Conservation (phyloP, 2,113 vertebrate genomes). For the Phalacrocorax pelagicus region DNA sequence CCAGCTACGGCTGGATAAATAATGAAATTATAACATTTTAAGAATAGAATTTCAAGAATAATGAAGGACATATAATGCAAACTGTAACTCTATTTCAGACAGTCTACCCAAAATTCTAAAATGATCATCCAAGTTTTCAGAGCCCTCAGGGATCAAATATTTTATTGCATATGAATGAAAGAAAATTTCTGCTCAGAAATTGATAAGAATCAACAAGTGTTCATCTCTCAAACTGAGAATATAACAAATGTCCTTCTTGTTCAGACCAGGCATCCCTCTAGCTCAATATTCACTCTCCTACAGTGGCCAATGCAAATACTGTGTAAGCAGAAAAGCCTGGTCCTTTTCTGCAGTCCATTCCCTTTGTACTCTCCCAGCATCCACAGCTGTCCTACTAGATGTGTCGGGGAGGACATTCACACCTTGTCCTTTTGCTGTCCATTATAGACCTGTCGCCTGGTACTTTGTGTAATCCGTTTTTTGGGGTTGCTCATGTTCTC, state of each 20-base stretch:
- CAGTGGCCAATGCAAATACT: background rate
- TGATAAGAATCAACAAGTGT: background rate
- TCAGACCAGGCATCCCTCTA: background rate
- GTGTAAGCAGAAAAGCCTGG: background rate
- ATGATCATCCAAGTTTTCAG: background rate
- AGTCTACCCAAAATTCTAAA: background rate
- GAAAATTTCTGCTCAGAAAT: background rate
- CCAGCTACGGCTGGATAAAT: background rate
- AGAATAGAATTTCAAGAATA: background rate
- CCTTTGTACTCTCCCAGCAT: background rate
- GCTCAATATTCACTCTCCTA: background rate
- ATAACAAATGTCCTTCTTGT: background rate
- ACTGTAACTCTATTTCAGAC: background rate
- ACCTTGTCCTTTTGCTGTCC: background rate
- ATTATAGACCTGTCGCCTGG: background rate
- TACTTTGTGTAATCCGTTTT: background rate
- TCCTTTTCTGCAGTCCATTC: background rate
- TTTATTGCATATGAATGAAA: background rate
- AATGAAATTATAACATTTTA: background rate
- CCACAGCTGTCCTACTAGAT: background rate
- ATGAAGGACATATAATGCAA: background rate
- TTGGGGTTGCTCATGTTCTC: background rate
- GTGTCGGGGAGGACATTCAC: background rate
- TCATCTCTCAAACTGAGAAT: background rate
- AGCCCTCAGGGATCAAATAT: background rate